Conservation (phyloP, 1,140 invertebrate species). For the Metaphire vulgaris region DNA sequence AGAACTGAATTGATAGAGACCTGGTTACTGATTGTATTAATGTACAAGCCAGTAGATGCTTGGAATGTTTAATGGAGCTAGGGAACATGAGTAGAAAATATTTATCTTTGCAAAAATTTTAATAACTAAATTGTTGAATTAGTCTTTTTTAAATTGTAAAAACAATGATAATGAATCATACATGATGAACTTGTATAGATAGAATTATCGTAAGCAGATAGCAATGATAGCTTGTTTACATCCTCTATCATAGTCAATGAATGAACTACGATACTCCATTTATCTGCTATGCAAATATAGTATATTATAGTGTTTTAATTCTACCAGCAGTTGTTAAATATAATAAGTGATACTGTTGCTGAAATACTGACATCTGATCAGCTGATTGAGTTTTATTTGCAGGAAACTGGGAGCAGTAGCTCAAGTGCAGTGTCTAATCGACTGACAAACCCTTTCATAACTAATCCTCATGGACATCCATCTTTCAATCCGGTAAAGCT, state of each 20-base stretch:
- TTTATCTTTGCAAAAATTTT: neutral
- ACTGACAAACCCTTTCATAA: slow-evolving; percentile 64
- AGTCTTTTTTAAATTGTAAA: too few species aligned
- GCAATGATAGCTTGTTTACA: neutral
- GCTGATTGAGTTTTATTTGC: neutral
- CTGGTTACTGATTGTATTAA: neutral
- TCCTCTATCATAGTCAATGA: neutral
- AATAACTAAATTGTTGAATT: neutral
- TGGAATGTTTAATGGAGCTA: too few species aligned
- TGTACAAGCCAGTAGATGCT: too few species aligned
- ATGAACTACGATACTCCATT: neutral
- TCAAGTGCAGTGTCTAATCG: neutral
- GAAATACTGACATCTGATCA: neutral
- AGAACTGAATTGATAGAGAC: neutral
- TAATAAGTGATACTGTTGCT: neutral
- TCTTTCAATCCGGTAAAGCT: slow-evolving; percentile 88
- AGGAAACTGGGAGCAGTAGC: neutral
- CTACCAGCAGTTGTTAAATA: too few species aligned
- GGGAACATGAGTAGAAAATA: neutral
- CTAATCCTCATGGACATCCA: slow-evolving; percentile 81
- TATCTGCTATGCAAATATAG: neutral
- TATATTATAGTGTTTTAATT: neutral
- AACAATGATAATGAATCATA: neutral
- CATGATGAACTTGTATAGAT: too few species aligned
- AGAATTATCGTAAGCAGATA: too few species aligned